Evolutionary conservation across 2,888 invertebrate species (phyloP).

Genomic region (Apocheima hispidaria): DNA sequence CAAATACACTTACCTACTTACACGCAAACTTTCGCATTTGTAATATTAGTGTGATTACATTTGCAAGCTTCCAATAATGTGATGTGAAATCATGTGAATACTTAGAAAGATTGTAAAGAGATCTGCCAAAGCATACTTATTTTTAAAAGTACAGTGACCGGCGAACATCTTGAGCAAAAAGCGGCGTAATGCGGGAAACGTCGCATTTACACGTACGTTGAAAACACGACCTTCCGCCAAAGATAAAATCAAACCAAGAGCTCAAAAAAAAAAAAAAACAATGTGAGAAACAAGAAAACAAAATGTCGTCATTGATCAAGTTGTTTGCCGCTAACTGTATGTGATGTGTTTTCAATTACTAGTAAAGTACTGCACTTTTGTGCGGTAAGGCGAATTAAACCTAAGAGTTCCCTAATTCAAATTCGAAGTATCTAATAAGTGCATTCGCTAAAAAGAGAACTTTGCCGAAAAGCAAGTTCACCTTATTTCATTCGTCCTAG

Average conservation of each 20-base stretch:
- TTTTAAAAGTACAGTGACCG: slow-evolving; percentile 3
- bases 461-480: slow-evolving; percentile 5
- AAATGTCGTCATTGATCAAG: too few relatives aligned
- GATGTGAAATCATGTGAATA: slow-evolving; percentile 10
- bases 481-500: background rate
- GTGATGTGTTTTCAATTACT: slow-evolving; percentile 9
- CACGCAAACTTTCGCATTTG: too few relatives aligned
- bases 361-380: slow-evolving; percentile 27
- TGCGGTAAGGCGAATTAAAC: slow-evolving; percentile 48
- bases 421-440: slow-evolving; percentile 32
- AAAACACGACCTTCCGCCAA: too few relatives aligned
- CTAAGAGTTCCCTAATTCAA: slow-evolving; percentile 30
- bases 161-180: too few relatives aligned
- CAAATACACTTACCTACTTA: too few relatives aligned
- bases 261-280: too few relatives aligned
- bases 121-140: slow-evolving; percentile 8
- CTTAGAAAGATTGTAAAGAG: slow-evolving; percentile 11
- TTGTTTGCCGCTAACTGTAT: too few relatives aligned
- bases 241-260: too few relatives aligned
- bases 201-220: too few relatives aligned
- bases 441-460: slow-evolving; percentile 16
- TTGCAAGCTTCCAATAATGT: slow-evolving; percentile 21
- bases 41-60: slow-evolving; percentile 3
- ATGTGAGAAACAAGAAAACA: too few relatives aligned
- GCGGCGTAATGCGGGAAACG: too few relatives aligned